These are phyloP conservation scores for Luffia ferchaultella DNA, from an alignment of 2,888 invertebrate species.

Conservation along the genomic window DNA sequence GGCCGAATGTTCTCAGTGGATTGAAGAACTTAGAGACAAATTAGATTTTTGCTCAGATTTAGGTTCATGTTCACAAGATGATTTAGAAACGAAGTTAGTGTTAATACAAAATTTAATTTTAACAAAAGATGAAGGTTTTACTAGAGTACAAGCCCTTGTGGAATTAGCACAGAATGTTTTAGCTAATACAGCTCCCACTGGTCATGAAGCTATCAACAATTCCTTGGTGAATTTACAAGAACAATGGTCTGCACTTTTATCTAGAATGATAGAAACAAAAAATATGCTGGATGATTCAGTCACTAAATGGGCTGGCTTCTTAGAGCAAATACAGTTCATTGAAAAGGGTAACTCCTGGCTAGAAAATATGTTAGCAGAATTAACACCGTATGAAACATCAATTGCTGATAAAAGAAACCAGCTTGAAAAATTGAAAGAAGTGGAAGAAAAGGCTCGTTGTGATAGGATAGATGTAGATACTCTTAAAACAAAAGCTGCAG, in stretches of 20 bases:
- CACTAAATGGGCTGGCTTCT: constrained; percentile 89
- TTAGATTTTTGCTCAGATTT: constrained; percentile 88
- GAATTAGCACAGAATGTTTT: constrained; percentile 91
- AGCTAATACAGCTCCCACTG: constrained; percentile 88
- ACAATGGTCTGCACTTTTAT: constrained; percentile 87
- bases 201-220: constrained; percentile 87
- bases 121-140: constrained; percentile 93
- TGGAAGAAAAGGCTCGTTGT: constrained; percentile 88
- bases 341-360: constrained; percentile 84
- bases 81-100: constrained; percentile 84
- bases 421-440: constrained; percentile 82
- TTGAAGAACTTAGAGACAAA: constrained; percentile 82
- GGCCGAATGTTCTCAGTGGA: constrained; percentile 83
- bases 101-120: constrained; percentile 86
- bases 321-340: constrained; percentile 87
- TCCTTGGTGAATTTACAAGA: constrained; percentile 84
- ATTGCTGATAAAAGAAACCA: constrained; percentile 88
- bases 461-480: constrained; percentile 91
- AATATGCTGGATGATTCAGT: constrained; percentile 87
- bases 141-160: constrained; percentile 86
- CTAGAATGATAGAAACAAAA: constrained; percentile 92
- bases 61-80: constrained; percentile 82
- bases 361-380: constrained; percentile 76
- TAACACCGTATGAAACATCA: constrained; percentile 78
- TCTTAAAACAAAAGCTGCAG: constrained; percentile 82